Percentiles rank a stretch among this genome's conserved stretches.
Conservation (phyloP, 2,797 vertebrate species). For the Oophaga sylvatica region DNA sequence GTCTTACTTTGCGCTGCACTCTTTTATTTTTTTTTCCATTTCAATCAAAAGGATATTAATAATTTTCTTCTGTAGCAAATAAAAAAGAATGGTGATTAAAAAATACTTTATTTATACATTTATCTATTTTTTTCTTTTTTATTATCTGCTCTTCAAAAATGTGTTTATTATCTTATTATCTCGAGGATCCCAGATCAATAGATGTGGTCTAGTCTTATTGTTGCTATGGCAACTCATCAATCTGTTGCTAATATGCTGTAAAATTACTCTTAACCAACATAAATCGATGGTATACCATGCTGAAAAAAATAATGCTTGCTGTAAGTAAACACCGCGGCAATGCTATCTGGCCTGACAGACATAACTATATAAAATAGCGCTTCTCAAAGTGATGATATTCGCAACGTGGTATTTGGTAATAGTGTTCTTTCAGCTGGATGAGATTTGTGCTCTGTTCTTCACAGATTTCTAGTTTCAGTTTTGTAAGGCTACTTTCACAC, state of each 20-base stretch:
- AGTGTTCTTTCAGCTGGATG: neutral
- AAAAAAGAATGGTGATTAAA: neutral
- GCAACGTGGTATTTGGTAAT: neutral
- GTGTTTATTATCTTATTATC: neutral
- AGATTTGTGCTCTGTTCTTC: neutral
- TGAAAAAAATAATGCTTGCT: slow-evolving; percentile 4
- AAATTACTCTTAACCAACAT: slow-evolving; percentile 3
- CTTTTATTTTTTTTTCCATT: neutral
- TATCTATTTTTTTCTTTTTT: neutral
- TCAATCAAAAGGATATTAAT: neutral
- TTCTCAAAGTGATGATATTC: neutral
- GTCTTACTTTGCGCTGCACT: neutral
- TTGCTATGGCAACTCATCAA: slow-evolving; percentile 16
- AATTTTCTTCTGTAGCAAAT: neutral
- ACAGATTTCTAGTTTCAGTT: neutral
- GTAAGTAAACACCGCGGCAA: neutral
- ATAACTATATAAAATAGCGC: neutral
- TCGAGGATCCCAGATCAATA: slow-evolving; percentile 19
- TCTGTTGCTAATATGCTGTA: slow-evolving; percentile 19
- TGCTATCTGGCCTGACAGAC: neutral
- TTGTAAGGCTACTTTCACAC: neutral
- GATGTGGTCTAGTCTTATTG: slow-evolving; percentile 20
- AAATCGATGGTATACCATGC: slow-evolving; percentile 3
- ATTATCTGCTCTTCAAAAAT: neutral
- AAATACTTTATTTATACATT: neutral